Evolutionary conservation across 2,797 vertebrate genomes (phyloP), one percentile per base, ranked within the genome.

Genomic region (Urophycis tenuis): DNA sequence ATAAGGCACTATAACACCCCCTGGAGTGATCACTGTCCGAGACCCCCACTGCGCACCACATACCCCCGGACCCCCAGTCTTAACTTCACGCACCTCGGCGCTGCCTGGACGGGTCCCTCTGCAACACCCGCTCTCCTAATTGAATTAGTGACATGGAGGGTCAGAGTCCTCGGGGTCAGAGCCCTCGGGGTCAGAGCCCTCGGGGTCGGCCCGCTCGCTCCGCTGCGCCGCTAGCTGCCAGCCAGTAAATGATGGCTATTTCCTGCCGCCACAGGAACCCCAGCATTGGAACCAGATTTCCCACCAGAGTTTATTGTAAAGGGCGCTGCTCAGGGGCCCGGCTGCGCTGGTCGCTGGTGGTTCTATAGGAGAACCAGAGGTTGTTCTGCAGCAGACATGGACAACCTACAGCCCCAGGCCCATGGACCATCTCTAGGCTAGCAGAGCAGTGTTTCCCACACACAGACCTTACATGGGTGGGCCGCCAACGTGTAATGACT

Each of bases 241-340:
- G 91, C 90, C 93, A 60, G 53, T 91, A 93, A 90, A 92, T 92
- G 89, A 93, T 84, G 84, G 77, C 83, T 88, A 89, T 93, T 95
- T 94, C 94, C 93, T 95, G 93, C 89, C 90, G 82, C 85, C 88
- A 90, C 93, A 93, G 94, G 94, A 95, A 94, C 88, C 53, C 67
- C 74, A 80, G 87, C 92, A 95, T 94, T 94, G 93, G 91, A 95
- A 94, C 92, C 94, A 95, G 94, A 95, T 95, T 95, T 91, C 78
- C 75, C 9, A 60, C 22, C 79, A 79, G 75, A 35, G 85, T 84
- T 78, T 83, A 72, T 22, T 53, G 35, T 4, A 4, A 9, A 9
- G 76, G 85, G 83, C 2, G 11, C 11, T 14, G 39, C 14, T 41
- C 39, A 85, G 79, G 73, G 76, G 75, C 83, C 77, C 72, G 60